These are phyloP conservation scores for Pollachius pollachius DNA, from an alignment of 2,113 vertebrate species.

Conservation along the genomic window DNA sequence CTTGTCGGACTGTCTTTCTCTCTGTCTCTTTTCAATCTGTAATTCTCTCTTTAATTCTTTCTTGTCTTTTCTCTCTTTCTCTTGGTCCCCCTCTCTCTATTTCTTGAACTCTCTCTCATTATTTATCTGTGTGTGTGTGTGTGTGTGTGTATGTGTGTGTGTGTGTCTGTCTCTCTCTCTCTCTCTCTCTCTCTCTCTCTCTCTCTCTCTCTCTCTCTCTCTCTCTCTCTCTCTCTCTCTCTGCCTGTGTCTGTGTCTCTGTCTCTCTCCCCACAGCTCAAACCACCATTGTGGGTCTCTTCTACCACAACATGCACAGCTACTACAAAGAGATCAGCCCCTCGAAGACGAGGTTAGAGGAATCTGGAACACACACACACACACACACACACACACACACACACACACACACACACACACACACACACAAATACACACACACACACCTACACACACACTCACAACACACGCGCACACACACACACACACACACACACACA, in stretches of 20 bases:
- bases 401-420: background rate
- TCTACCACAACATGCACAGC: slow-evolving; percentile 87
- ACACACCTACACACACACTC: background rate
- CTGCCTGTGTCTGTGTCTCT: background rate
- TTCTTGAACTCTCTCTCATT: background rate
- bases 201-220: background rate
- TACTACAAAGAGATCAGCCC: slow-evolving; percentile 84
- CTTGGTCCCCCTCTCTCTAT: background rate
- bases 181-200: background rate
- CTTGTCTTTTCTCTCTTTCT: background rate
- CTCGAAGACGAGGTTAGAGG: slow-evolving; percentile 79
- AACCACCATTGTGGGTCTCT: slow-evolving; percentile 88
- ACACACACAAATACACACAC: too few relatives aligned
- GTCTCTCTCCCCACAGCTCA: slow-evolving; percentile 71
- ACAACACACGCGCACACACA: too few relatives aligned
- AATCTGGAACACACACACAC: background rate
- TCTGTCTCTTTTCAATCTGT: background rate
- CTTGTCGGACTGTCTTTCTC: too few relatives aligned
- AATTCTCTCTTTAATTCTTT: background rate
- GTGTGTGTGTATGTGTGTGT: too few relatives aligned
- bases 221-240: background rate
- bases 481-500: too few relatives aligned
- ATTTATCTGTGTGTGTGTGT: background rate
- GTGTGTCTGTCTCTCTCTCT: too few relatives aligned
- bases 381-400: background rate